Evolutionary conservation across 92 coral and sea anemone genomes (phyloP).

Genomic region (Muricea muricata): DNA sequence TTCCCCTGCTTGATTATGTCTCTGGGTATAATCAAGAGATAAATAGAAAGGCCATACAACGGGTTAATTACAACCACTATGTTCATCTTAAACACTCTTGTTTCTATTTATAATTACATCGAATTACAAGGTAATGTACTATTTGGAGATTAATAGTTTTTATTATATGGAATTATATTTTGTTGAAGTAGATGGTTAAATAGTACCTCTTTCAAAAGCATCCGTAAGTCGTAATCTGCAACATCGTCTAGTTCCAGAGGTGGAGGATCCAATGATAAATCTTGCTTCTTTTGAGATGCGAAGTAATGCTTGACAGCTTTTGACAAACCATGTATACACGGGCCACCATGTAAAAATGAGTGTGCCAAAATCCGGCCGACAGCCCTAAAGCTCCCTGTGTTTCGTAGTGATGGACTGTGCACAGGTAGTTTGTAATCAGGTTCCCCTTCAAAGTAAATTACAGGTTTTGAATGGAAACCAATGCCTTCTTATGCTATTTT

Average conservation of each 20-base stretch:
- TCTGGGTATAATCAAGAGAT: too few species aligned
- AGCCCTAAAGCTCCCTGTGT: constrained; percentile 55
- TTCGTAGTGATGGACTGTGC: constrained; percentile 44
- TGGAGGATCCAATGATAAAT: constrained; percentile 17
- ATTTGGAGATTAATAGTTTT: too few species aligned
- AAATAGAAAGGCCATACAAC: too few species aligned
- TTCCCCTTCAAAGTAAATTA: constrained; percentile 63
- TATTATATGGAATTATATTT: too few species aligned
- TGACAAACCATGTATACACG: constrained; percentile 46
- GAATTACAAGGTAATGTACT: too few species aligned
- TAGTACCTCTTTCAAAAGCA: constrained; percentile 47
- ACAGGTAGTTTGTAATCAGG: constrained; percentile 50
- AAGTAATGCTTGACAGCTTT: constrained; percentile 52
- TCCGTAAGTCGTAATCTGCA: constrained; percentile 43
- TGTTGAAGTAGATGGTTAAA: too few species aligned
- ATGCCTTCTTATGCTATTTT: constrained; percentile 63
- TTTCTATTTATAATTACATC: too few species aligned
- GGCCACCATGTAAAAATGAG: constrained; percentile 65
- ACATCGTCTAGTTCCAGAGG: constrained; percentile 45
- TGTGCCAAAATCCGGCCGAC: constrained; percentile 62
- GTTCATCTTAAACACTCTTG: too few species aligned
- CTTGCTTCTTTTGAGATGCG: constrained; percentile 23
- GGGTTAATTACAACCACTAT: too few species aligned
- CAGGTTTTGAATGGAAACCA: constrained; percentile 31
- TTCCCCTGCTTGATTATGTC: too few species aligned